Evolutionary conservation across 2,113 vertebrate genomes (phyloP).

Genomic region (Herpetotheres cachinnans): DNA sequence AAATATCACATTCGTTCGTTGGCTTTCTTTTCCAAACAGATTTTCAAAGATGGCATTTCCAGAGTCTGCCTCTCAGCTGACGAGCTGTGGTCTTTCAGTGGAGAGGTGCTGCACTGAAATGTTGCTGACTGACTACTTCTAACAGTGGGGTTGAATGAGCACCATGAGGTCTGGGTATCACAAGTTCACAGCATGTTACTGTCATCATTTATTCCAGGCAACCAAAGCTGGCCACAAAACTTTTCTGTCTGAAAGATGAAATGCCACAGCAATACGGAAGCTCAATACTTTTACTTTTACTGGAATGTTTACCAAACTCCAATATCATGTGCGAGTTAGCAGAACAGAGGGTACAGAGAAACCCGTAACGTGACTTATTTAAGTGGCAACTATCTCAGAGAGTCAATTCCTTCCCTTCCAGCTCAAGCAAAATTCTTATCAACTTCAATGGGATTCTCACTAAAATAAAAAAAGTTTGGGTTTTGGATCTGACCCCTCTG

Average conservation of each 20-base stretch:
- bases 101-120: not conserved
- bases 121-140: not conserved
- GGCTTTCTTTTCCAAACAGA: not conserved
- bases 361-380: not conserved
- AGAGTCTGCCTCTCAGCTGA: not conserved
- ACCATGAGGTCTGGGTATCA: not conserved
- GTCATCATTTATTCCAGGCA: not conserved
- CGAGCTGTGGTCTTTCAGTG: not conserved
- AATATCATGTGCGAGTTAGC: not conserved
- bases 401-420: not conserved
- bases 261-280: not conserved
- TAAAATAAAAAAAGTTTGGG: not conserved
- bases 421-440: not conserved
- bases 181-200: not conserved
- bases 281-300: not conserved
- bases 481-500: not conserved
- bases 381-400: not conserved
- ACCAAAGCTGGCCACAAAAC: not conserved
- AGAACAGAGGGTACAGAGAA: not conserved
- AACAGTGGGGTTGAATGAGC: not conserved
- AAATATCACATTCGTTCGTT: not conserved
- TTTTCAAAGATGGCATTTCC: not conserved
- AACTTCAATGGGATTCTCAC: not conserved
- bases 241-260: not conserved
- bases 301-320: not conserved